Evolutionary conservation across 2,797 vertebrate species (phyloP).

Genomic region (Ceyx erithaca): DNA sequence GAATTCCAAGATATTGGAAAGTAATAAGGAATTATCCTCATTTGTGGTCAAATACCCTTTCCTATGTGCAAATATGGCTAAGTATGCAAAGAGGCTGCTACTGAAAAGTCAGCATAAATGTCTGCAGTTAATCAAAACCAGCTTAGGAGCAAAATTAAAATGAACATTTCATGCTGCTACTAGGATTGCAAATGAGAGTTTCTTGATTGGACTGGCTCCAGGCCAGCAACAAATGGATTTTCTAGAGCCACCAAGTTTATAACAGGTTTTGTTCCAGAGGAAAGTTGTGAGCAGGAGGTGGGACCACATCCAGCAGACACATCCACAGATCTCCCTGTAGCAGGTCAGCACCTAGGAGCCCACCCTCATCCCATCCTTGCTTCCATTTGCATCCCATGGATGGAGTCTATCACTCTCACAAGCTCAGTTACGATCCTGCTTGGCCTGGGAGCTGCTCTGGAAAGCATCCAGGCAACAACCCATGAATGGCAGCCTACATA

Average conservation of each 20-base stretch:
- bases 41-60: background rate
- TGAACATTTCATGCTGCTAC: slow-evolving; percentile 4
- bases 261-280: background rate
- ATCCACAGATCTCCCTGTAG: fast-evolving
- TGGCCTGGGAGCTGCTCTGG: slow-evolving; percentile 1
- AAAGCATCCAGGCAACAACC: background rate
- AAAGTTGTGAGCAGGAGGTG: background rate
- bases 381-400: background rate
- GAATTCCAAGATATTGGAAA: background rate
- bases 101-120: background rate
- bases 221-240: background rate
- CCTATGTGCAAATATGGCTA: background rate
- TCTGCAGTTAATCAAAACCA: slow-evolving; percentile 26
- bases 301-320: fast-evolving
- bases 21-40: background rate
- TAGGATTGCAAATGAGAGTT: background rate
- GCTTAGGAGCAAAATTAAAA: slow-evolving; percentile 1
- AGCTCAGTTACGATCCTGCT: background rate
- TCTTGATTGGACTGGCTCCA: background rate
- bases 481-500: background rate
- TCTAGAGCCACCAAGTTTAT: background rate
- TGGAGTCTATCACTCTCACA: background rate
- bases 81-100: background rate
- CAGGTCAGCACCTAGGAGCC: background rate
- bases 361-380: background rate